Evolutionary conservation across 2,113 vertebrate genomes (phyloP).

Genomic region (Chloebia gouldiae): DNA sequence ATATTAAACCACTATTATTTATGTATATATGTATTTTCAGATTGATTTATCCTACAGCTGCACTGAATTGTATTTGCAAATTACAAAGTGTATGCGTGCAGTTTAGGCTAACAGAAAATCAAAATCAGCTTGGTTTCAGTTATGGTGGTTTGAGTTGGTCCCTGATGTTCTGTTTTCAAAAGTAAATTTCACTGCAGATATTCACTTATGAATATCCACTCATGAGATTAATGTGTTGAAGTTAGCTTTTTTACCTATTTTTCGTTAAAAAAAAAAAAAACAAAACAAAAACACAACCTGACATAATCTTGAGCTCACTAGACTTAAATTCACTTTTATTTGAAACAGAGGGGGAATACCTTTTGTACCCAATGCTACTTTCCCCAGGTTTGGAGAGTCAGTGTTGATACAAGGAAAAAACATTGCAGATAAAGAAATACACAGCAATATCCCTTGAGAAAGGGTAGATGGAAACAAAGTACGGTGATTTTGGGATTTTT

Average conservation of each 20-base stretch:
- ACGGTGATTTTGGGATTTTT: neutral
- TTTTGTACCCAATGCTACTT: neutral
- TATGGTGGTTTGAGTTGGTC: neutral
- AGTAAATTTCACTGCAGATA: neutral
- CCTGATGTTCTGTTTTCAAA: neutral
- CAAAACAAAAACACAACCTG: neutral
- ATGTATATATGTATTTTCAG: neutral
- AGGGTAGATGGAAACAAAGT: neutral
- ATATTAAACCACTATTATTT: neutral
- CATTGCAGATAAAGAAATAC: neutral
- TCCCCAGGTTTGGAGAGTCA: neutral
- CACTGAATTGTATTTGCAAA: neutral
- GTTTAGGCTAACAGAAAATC: neutral
- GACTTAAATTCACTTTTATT: neutral
- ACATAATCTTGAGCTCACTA: neutral
- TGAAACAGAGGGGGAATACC: accelerated
- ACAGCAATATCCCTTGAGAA: neutral
- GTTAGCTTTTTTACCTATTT: neutral
- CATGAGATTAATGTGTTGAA: neutral
- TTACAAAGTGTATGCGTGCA: neutral
- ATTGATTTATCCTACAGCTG: neutral
- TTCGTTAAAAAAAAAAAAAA: no score
- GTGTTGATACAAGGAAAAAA: neutral
- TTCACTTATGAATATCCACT: neutral
- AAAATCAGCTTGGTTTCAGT: neutral